Evolutionary conservation across 2,797 vertebrate genomes (phyloP).

Genomic region (Gambusia yucatana): DNA sequence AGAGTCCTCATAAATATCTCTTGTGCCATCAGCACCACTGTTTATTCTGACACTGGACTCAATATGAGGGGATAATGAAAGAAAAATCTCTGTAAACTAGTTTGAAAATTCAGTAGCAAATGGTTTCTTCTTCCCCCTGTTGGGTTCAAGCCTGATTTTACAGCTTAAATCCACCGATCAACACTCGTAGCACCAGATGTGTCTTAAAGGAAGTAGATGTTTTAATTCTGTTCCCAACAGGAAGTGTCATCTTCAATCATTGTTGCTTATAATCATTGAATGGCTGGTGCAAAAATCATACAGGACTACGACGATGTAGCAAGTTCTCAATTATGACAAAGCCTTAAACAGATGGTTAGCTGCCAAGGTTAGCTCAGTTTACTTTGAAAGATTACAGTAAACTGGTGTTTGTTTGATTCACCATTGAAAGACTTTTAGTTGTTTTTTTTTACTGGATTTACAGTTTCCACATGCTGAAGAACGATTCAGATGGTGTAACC

Average conservation of each 20-base stretch:
- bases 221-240: not conserved
- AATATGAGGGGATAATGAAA: not conserved
- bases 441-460: not conserved
- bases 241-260: not conserved
- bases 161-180: not conserved
- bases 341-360: conserved; percentile 36
- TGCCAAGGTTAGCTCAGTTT: not conserved
- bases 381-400: not conserved
- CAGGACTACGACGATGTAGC: conserved; percentile 1
- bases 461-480: not conserved
- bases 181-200: conserved; percentile 14
- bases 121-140: not conserved
- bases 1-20: not conserved
- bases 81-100: not conserved
- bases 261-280: not conserved
- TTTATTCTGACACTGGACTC: not conserved
- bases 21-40: not conserved
- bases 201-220: not conserved
- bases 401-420: not conserved
- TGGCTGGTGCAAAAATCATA: not conserved
- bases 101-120: not conserved
- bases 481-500: not conserved
- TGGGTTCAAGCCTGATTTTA: not conserved
- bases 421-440: not conserved
- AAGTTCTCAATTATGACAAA: not conserved